These are phyloP conservation scores for Pocillopora grandis DNA, from an alignment of 92 coral and sea anemone species.

Conservation along the genomic window DNA sequence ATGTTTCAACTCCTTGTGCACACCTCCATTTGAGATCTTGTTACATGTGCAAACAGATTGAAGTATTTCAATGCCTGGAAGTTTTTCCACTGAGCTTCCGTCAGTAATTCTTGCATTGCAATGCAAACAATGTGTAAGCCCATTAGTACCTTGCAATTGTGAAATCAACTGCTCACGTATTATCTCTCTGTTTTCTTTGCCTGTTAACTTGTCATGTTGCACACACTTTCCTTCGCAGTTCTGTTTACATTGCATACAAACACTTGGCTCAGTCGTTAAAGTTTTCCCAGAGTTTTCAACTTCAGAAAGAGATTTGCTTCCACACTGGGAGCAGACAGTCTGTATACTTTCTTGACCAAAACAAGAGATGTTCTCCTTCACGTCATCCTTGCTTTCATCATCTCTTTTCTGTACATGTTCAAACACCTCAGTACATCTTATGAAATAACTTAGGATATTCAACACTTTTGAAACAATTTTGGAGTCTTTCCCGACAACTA, in stretches of 20 bases:
- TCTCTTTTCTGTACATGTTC: constrained; percentile 70
- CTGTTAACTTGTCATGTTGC: background rate
- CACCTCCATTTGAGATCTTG: constrained; percentile 50
- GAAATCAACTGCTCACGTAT: constrained; percentile 1
- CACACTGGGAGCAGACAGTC: constrained; percentile 27
- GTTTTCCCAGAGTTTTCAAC: background rate
- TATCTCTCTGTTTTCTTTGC: background rate
- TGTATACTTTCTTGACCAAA: constrained; percentile 8
- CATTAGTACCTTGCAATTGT: constrained; percentile 22
- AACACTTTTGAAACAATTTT: constrained; percentile 72
- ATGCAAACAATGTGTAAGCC: constrained; percentile 45
- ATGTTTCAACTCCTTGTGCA: constrained; percentile 64
- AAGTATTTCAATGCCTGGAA: constrained; percentile 25
- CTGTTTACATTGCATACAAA: constrained; percentile 18
- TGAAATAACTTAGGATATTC: constrained; percentile 83
- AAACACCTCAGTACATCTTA: constrained; percentile 93
- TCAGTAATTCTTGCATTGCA: constrained; percentile 28
- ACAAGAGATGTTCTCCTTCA: background rate
- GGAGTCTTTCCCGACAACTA: constrained; percentile 77
- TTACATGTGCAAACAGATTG: constrained; percentile 41
- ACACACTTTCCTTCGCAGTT: constrained; percentile 9
- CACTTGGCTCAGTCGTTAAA: constrained; percentile 1
- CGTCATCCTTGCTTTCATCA: background rate
- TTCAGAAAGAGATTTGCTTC: background rate
- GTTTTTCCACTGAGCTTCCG: constrained; percentile 9